Conservation (phyloP, 2,113 vertebrate species). For the Menura novaehollandiae region DNA sequence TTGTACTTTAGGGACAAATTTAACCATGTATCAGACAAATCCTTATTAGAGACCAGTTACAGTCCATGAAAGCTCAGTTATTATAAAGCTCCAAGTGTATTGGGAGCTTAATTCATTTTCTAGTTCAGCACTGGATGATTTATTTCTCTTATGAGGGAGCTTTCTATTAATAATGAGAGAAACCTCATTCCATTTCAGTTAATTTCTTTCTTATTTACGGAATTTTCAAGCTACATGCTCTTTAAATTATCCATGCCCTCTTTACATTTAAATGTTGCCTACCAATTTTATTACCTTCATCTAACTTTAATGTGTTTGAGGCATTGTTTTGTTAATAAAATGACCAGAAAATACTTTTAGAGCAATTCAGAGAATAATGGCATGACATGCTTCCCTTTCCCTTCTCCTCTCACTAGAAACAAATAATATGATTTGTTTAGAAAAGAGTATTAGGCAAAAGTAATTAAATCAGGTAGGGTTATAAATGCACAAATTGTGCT, state of each 20-base stretch:
- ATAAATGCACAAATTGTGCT: background rate
- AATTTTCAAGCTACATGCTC: constrained; percentile 16
- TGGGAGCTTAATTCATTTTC: constrained; percentile 9
- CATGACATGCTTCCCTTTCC: background rate
- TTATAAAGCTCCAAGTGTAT: background rate
- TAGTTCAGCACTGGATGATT: background rate
- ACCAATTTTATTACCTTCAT: constrained; percentile 17
- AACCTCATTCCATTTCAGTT: constrained; percentile 27
- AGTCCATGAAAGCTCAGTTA: background rate
- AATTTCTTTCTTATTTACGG: constrained; percentile 33
- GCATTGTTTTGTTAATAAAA: constrained; percentile 24
- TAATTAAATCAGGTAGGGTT: background rate
- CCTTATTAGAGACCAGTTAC: background rate
- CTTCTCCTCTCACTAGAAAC: background rate
- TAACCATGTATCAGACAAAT: background rate
- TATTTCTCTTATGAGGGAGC: constrained; percentile 9
- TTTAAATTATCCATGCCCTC: constrained; percentile 19
- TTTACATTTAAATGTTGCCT: constrained; percentile 3
- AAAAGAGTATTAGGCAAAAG: background rate
- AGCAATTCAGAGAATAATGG: background rate
- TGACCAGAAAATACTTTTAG: background rate
- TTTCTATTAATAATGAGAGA: constrained; percentile 4
- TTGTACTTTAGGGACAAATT: background rate
- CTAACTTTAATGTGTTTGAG: background rate
- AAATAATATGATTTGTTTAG: background rate